Base-by-base conservation (phyloP, 2,113 vertebrate species). In the Psettodes erumei region DNA sequence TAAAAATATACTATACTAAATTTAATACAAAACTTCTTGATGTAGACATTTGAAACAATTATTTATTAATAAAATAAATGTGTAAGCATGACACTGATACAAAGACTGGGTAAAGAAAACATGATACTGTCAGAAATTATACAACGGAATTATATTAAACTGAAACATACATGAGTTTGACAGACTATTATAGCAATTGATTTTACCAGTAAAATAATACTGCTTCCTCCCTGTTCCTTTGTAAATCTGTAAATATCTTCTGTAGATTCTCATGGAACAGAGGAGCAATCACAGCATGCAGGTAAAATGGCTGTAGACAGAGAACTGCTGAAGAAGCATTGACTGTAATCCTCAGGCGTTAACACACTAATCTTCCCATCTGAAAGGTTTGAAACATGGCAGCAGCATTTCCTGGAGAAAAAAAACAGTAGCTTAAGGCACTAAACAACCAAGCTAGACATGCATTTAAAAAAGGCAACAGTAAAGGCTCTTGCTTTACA, bases 351-450 rank as follows among this genome's bases (percentile, higher is more conserved):
- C 88, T 90, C 54, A 27, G 83, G 85, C 87, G 62, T 83, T 90
- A 83, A 79, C 65, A 80, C 76, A 81, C 82, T 92, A 91, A 94
- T 93, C 90, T 91, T 88, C 53, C 87, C 74, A 90, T 92, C 88
- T 91, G 88, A 90, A 90, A 86, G 73, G 82, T 77, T 83, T 82
- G 77, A 87, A 90, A 90, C 73, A 79, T 77, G 79, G 87, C 79
- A 81, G 75, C 76, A 69, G 80, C 86, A 77, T 89, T 90, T 92
- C 81, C 82, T 80, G 56, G 62, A 86, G 87, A 90, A 90, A 90
- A 92, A 91, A 90, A 88, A 89, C 63, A 73, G 81, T 81, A 82
- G 79, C 91, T 94, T 81, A 83, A 89, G 88, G 91, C 89, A 60
- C 18, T 11, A 30, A 85, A 81, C 82, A 75, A 77, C 79, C 72